Evolutionary conservation across 2,888 invertebrate species (phyloP), one percentile per base, ranked within the genome.

Genomic region (Drosophila kambysellisi): DNA sequence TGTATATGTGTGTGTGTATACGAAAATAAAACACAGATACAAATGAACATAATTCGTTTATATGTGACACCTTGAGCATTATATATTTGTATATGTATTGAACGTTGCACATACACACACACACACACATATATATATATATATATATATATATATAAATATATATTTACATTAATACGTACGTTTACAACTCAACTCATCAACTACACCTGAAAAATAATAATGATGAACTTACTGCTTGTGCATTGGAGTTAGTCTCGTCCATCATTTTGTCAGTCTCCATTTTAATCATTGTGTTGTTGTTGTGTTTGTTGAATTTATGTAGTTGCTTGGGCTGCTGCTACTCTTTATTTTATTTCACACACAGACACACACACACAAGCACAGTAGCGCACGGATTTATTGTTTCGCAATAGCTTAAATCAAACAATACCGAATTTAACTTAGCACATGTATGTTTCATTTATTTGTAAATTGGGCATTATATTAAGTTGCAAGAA

Each of bases 221-320:
- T 43, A 50, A 56, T 62, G 12, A 72, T 76, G 39, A 72, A 92
- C 92, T 92, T 91, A 92, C 96, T 74, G 92, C 92, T 95, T 96
- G 95, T 91, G 95, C 94, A 94, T 95, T 95, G 91, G 95, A 94
- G 94, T 94, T 95, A 87, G 95, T 94, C 93, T 97, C 97, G 94
- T 97, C 97, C 94, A 96, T 96, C 94, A 96, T 95, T 95, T 96
- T 96, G 95, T 97, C 97, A 94, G 97, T 97, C 95, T 97, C 97
- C 97, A 97, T 97, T 95, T 96, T 96, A 94, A 96, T 95, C 96
- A 96, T 91, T 88, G 87, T 88, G 81, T 79, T 57, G 62, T 64
- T 70, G 64, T 60, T 76, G 68, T 80, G 51, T 74, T 87, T 86
- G 69, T 83, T 77, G 68, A 73, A 76, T 76, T 74, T 76, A 58